Conservation (phyloP, 2,888 invertebrate species). For the Thecophora atra region DNA sequence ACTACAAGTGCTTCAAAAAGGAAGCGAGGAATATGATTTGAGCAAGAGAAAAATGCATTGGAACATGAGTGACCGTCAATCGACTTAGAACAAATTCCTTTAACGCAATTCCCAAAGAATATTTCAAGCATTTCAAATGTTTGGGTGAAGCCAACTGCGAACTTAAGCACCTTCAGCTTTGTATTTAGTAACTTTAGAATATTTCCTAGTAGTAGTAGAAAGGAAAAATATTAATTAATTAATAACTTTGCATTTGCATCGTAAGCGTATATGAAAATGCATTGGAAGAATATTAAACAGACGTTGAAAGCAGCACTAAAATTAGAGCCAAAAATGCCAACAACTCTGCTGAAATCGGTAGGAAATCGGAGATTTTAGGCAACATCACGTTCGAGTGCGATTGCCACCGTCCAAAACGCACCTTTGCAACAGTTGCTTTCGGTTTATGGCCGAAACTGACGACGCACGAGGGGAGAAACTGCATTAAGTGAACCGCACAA, state of each 20-base stretch:
- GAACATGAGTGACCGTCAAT: constrained; percentile 25
- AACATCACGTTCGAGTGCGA: neutral
- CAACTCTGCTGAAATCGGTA: neutral
- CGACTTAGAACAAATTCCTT: neutral
- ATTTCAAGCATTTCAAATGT: too few species aligned
- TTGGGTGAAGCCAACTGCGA: too few species aligned
- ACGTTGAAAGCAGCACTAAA: neutral
- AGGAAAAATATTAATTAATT: too few species aligned
- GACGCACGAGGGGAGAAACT: neutral
- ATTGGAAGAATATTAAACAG: neutral
- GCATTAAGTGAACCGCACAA: constrained; percentile 4
- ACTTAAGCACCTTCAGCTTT: too few species aligned
- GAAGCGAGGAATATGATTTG: neutral
- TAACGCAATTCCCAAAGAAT: neutral
- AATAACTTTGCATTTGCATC: too few species aligned
- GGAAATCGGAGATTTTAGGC: neutral
- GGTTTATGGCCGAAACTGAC: neutral
- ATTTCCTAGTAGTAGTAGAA: too few species aligned
- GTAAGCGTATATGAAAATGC: neutral
- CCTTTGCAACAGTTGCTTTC: neutral
- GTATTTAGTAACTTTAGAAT: too few species aligned
- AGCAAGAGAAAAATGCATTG: neutral
- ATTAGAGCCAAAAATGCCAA: neutral
- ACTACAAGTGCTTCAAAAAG: neutral
- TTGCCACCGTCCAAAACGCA: neutral